phyloP scores from a whole-genome alignment of 2,113 vertebrate genomes.

The Micronycteris hirsuta region DNA sequence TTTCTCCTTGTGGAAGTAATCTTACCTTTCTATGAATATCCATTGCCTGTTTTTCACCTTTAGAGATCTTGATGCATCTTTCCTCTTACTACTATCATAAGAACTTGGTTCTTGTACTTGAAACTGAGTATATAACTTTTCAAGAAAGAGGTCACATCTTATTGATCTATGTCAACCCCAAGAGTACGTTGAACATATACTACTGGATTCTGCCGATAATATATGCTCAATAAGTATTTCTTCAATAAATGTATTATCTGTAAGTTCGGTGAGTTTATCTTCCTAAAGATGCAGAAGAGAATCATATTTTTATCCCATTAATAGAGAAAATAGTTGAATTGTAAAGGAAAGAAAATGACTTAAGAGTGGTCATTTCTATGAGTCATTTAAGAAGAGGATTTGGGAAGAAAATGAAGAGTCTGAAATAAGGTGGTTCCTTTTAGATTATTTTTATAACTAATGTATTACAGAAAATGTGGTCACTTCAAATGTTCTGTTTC shows the following conservation, averaged over 20 bases:
- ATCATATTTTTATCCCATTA: neutral
- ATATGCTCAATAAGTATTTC: neutral
- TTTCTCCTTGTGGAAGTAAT: neutral
- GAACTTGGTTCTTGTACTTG: neutral
- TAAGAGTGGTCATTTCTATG: constrained; percentile 33
- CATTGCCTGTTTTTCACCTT: neutral
- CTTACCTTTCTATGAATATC: neutral
- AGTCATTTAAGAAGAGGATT: constrained; percentile 17
- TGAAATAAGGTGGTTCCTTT: constrained; percentile 37
- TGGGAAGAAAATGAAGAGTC: constrained; percentile 28
- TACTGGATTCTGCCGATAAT: neutral
- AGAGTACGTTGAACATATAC: neutral
- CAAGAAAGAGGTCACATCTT: neutral
- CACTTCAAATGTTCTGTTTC: constrained; percentile 17
- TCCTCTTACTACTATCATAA: neutral
- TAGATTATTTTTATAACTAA: constrained; percentile 46
- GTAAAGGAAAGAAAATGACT: constrained; percentile 31
- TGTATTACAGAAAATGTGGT: constrained; percentile 16
- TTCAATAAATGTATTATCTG: neutral
- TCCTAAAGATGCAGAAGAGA: neutral
- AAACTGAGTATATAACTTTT: neutral
- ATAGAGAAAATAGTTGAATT: constrained; percentile 36
- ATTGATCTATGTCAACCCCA: neutral
- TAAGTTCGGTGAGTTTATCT: neutral
- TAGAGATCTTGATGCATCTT: neutral